phyloP scores from a whole-genome alignment of 2,888 invertebrate genomes.

The Acronicta aceris region DNA sequence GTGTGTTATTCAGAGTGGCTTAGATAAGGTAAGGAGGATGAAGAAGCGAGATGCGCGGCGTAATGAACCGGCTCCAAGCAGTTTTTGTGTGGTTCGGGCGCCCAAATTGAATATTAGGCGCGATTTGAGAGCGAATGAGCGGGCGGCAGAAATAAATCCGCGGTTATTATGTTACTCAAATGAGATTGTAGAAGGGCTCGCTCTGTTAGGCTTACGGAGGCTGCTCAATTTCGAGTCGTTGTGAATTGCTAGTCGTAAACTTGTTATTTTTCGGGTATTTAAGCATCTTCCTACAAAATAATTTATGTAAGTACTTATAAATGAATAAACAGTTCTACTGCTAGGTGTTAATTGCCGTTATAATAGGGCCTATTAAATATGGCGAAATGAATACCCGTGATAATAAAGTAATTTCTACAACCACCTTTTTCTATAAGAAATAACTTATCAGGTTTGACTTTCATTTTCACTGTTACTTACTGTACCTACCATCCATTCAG shows the following conservation, averaged over 20 bases:
- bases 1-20: slow-evolving; percentile 86
- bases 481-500: too few species aligned
- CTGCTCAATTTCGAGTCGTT: slow-evolving; percentile 83
- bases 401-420: too few species aligned
- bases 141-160: slow-evolving; percentile 87
- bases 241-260: slow-evolving; percentile 82
- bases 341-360: slow-evolving; percentile 40
- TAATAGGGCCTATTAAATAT: slow-evolving; percentile 1
- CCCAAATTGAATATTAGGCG: slow-evolving; percentile 89
- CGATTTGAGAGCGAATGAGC: slow-evolving; percentile 87
- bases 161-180: slow-evolving; percentile 88
- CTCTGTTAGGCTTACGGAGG: slow-evolving; percentile 77
- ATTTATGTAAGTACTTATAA: slow-evolving; percentile 60
- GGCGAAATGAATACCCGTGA: too few species aligned
- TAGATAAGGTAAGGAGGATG: slow-evolving; percentile 89
- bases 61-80: slow-evolving; percentile 88
- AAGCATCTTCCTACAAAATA: slow-evolving; percentile 70
- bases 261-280: slow-evolving; percentile 77
- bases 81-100: slow-evolving; percentile 87
- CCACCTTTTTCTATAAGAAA: too few species aligned
- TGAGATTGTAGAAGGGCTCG: slow-evolving; percentile 84
- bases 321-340: slow-evolving; percentile 49
- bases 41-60: slow-evolving; percentile 88
- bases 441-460: too few species aligned
- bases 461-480: too few species aligned